Evolutionary conservation across 2,797 vertebrate genomes (phyloP), one percentile per base, ranked within the genome.

Genomic region (Xerus rutilus): DNA sequence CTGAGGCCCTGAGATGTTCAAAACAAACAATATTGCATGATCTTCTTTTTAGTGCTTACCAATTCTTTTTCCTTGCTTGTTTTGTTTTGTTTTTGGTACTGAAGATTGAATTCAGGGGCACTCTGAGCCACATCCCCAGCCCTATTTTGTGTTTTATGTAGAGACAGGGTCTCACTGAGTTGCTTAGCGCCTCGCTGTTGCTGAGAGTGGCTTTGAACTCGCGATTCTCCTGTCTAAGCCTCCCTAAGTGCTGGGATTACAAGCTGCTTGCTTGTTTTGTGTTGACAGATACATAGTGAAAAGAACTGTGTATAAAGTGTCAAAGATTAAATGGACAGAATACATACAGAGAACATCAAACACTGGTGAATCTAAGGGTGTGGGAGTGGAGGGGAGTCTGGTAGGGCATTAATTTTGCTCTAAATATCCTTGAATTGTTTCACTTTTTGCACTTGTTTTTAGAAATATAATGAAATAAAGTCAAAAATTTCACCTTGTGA

Each of bases 401-500:
- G 49, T 7, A 43, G 45, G 43, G 64, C 14, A 47, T 64, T 70
- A 47, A 74, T 54, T 95, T 69, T 89, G 11, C 45, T 72, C 39
- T 84, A 89, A 92, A 91, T 82, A 64, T 43, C 32, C 59, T 57
- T 76, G n/a, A 49, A 30, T 35, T 67, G 62, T 78, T 88, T 82
- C 12, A 85, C 20, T 77, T 85, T 85, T 81, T 78, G 74, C 7
- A 17, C 15, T 94, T 65, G 1, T 79, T 62, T 28, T 32, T 13
- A 59, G 74, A 86, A 52, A 89, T 74, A 54, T 64, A 76, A 76
- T 86, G 21, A 94, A 86, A 81, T 62, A 87, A 59, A 72, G 39
- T 86, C 23, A 83, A 64, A 62, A 86, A 45, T 67, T 90, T 78
- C 62, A 94, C 69, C 47, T 89, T 70, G 39, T 7, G 18, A 67